Evolutionary conservation across 2,797 vertebrate species (phyloP), one percentile per base, ranked within the genome.

Genomic region (Onychomys leucogaster): DNA sequence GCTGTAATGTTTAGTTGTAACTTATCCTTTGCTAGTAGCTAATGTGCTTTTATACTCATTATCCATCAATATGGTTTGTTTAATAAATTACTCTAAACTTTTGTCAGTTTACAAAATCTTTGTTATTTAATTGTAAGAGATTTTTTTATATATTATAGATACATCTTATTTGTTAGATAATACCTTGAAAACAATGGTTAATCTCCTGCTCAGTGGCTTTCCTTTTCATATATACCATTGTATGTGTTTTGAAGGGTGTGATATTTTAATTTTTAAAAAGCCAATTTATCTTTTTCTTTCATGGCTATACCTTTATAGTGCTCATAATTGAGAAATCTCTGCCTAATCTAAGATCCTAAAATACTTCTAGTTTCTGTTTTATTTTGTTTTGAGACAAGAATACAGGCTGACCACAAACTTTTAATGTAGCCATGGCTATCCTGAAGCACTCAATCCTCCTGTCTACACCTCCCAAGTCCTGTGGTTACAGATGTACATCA

Each of bases 241-340:
- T 61, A 29, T 55, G 19, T 69, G 37, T 69, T 90, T 92, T 95
- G 82, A 96, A 93, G 32, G 80, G 34, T 13, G 7, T 63, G 57
- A 87, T 61, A 71, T 59, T 77, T 82, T 89, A 82, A n/a, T 90
- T 86, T 94, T 49, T 41, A 32, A n/a, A 65, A 80, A 41, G 43
- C 2, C 3, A 23, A 25, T 89, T 57, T 25, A 84, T 12, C 2
- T 37, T 80, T 63, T 41, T 25, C 52, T 61, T 83, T 65, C 52
- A 52, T 67, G 41, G 11, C 29, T 87, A 41, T 78, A 46, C 11
- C 84, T 90, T 93, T 46, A 14, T 0, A 86, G 21, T 90, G 27
- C 27, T 88, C 34, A 85, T 61, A 85, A 9, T 49, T 95, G 61
- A 94, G 23, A 93, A 73, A 83, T 43, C 29, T 59, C 34, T 57